Conservation (phyloP, 2,113 vertebrate species). For the Syrrhaptes paradoxus region DNA sequence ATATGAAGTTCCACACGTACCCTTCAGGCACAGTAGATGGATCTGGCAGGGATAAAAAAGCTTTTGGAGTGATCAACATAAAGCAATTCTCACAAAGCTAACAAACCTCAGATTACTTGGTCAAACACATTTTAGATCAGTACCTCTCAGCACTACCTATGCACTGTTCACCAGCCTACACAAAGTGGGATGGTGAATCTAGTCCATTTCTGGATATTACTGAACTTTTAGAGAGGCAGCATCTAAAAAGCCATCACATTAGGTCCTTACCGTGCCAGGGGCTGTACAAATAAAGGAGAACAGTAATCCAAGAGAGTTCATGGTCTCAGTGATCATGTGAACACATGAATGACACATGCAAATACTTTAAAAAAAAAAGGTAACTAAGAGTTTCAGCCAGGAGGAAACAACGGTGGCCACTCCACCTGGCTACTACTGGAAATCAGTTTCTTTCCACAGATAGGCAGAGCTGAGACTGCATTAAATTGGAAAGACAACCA, state of each 20-base stretch:
- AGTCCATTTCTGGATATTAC: not conserved
- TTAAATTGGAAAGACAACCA: not conserved
- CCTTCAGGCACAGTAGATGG: not conserved
- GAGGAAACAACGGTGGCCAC: not conserved
- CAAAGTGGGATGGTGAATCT: not conserved
- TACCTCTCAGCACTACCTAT: not conserved
- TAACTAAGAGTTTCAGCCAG: not conserved
- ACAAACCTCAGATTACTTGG: not conserved
- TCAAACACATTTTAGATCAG: not conserved
- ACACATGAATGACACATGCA: not conserved
- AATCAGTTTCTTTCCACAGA: not conserved
- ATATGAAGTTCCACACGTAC: not conserved
- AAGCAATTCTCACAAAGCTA: not conserved
- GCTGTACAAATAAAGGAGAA: not conserved
- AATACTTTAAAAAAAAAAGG: not conserved
- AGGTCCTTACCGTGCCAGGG: not conserved
- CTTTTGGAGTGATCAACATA: not conserved
- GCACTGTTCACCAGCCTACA: not conserved
- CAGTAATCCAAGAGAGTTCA: not conserved
- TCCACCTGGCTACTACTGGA: not conserved
- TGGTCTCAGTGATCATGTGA: not conserved
- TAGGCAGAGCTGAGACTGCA: not conserved
- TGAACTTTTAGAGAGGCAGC: not conserved
- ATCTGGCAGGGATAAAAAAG: not conserved
- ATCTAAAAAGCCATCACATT: not conserved